phyloP scores from a whole-genome alignment of 2,113 vertebrate species.

The Platanista minor region DNA sequence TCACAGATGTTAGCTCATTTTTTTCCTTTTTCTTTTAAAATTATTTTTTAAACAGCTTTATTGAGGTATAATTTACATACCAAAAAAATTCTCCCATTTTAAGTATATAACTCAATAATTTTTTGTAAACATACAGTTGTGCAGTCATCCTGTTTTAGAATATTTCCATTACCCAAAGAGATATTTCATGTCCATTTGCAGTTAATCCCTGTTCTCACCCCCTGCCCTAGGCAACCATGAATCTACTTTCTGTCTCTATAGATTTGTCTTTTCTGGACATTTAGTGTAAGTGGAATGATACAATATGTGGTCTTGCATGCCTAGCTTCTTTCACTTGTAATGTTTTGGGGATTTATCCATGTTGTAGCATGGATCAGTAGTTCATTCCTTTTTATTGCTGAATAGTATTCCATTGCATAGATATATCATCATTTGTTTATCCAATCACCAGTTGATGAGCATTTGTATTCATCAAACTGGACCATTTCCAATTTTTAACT shows the following conservation, averaged over 20 bases:
- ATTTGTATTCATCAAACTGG: neutral
- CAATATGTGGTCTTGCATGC: neutral
- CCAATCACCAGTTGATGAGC: neutral
- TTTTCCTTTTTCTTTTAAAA: neutral
- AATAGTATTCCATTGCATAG: neutral
- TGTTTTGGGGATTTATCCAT: neutral
- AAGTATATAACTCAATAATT: neutral
- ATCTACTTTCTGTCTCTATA: neutral
- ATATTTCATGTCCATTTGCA: neutral
- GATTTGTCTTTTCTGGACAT: neutral
- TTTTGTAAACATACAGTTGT: neutral
- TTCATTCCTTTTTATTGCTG: neutral
- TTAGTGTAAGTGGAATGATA: neutral
- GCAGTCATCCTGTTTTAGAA: neutral
- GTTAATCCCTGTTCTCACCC: neutral
- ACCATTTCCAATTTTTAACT: neutral
- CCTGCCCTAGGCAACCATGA: neutral
- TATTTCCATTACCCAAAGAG: neutral
- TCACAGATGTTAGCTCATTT: neutral
- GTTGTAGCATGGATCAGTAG: neutral
- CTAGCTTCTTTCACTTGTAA: neutral
- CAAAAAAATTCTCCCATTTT: neutral
- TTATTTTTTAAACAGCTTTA: neutral
- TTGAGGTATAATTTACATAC: neutral
- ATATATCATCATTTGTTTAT: neutral